Evolutionary conservation across 2,113 vertebrate species (phyloP), one percentile per base, ranked within the genome.

Genomic region (Embiotoca jacksoni): DNA sequence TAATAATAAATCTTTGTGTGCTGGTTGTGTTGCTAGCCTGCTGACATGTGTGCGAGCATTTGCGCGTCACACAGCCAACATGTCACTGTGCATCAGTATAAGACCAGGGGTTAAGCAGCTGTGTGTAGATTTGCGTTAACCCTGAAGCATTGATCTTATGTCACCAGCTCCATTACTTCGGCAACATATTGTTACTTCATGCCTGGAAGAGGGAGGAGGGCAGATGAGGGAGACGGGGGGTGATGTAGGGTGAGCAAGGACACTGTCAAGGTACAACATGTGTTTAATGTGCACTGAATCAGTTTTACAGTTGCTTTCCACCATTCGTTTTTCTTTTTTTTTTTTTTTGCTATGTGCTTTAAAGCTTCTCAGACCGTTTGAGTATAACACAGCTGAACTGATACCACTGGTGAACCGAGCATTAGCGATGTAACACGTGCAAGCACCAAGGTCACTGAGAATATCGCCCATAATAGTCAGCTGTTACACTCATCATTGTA

Each of bases 71-170:
- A 33, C 63, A 11, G 55, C 49, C 41, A 70, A 60, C 30, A 59
- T 86, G 81, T 89, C 86, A 81, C 64, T 64, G 78, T 72, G 75
- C 80, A 78, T 81, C 80, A 82, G 77, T 78, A 47, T 49, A 72
- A 72, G 78, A 80, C 75, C 78, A 73, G 66, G 71, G 80, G 80
- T 89, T 91, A 91, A 90, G 87, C 85, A 90, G 80, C 88, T 86
- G 75, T 71, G 82, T 88, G 88, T 83, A 84, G 91, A 87, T 92
- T 90, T 81, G 87, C 75, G 85, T 93, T 92, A 90, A 94, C 92
- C 91, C 89, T 84, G 82, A 86, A 83, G 74, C 87, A 95, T 94
- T 92, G 94, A 95, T 94, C 89, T 89, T 81, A 86, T 94, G 93
- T 94, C 93, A 81, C 53, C 85, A 58, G 92, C 84, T 70, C 88